Conservation (phyloP, 1,140 invertebrate genomes). For the Macrotrachela quadricornifera region DNA sequence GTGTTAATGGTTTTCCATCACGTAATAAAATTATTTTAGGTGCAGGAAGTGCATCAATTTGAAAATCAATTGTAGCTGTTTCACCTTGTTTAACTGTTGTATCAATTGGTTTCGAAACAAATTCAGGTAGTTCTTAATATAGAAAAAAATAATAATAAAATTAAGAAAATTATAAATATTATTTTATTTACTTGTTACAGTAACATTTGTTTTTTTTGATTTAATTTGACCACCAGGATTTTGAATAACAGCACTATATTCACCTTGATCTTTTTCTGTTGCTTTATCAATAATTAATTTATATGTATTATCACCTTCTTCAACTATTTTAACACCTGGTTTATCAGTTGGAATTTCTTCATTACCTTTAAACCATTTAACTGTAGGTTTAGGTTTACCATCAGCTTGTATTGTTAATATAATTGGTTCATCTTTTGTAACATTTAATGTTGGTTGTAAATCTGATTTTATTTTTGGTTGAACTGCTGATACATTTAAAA, state of each 20-base stretch:
- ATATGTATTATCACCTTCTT: background rate
- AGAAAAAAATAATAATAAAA: no score
- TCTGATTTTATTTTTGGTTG: slow-evolving; percentile 1
- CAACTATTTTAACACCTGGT: background rate
- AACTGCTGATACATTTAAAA: background rate
- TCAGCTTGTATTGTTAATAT: background rate
- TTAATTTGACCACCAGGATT: background rate
- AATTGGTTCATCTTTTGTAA: background rate
- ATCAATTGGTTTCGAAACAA: no score
- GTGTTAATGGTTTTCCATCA: no score
- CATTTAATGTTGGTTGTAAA: background rate
- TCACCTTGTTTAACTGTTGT: no score
- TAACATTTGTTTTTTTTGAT: background rate
- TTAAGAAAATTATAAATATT: no score
- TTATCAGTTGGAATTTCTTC: background rate
- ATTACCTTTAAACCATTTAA: slow-evolving; percentile 8
- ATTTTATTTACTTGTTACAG: background rate
- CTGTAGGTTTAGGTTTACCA: slow-evolving; percentile 3
- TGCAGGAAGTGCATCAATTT: no score
- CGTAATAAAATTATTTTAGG: no score
- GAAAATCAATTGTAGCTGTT: no score
- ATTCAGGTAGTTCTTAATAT: no score
- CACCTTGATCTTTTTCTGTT: background rate
- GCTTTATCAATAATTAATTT: background rate
- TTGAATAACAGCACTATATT: background rate